Base-by-base conservation (phyloP, 2,113 vertebrate genomes). In the Sciurus niger region DNA sequence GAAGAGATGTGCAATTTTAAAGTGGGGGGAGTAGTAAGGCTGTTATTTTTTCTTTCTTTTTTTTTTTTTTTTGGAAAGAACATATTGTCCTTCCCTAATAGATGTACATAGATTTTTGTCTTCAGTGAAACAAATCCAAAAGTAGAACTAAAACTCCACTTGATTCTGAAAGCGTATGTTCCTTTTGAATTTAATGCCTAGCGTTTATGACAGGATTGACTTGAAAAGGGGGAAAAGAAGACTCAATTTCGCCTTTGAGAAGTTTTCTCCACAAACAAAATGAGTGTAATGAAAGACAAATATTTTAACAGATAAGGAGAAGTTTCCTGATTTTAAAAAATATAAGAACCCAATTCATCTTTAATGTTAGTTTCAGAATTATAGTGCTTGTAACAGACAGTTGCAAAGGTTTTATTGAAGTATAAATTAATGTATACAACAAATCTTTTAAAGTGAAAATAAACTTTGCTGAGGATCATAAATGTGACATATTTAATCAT, bases 281-380 rank as follows among this genome's bases (percentile, higher is more conserved):
- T 78, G 46, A 95, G 17, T 60, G 6, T 96, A 95, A 96, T 92
- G 92, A 96, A 97, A 93, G 65, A 25, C 87, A 95, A 94, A 90
- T 34, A n/a, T 86, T 96, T 96, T 89, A 96, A 92, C 72, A 97
- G 51, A 95, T 72, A 55, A 95, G 30, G 51, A 93, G 46, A 93
- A 34, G 46, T 34, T 84, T 96, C 22, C 77, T 10, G 11, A 88
- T 51, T 30, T 25, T 37, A 70, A 83, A 82, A 86, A 74, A 80
- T 48, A 16, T 20, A 16, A 63, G 34, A 79, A 89, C 10, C 40
- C 25, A 76, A 89, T 32, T 89, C 70, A 90, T 84, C n/a, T 91
- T 96, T 92, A 78, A 92, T 94, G 11, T 40, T 58, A 88, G 51
- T 93, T 94, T 80, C 16, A 87, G 28, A 84, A 73, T 94, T 37